Evolutionary conservation across 2,113 vertebrate genomes (phyloP).

Genomic region (Baryphthengus martii): DNA sequence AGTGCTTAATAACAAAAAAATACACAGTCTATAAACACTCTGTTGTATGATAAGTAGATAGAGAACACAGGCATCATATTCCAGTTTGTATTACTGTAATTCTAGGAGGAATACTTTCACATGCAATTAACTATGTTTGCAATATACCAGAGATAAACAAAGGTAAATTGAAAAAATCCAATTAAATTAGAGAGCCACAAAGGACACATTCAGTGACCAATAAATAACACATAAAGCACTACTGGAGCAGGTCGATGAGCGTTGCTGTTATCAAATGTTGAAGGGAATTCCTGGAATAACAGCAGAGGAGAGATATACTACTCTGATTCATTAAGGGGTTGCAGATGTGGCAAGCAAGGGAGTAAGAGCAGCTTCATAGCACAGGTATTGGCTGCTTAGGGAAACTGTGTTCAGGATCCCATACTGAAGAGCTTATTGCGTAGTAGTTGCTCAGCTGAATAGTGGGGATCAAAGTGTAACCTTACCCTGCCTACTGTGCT

Average conservation of each 20-base stretch:
- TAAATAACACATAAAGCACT: slow-evolving; percentile 22
- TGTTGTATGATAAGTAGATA: neutral
- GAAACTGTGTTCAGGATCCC: neutral
- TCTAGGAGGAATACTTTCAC: slow-evolving; percentile 13
- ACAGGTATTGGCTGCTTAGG: neutral
- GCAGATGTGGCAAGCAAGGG: neutral
- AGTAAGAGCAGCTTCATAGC: neutral
- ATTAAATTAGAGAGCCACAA: slow-evolving; percentile 32
- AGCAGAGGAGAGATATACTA: neutral
- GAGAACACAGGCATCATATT: neutral
- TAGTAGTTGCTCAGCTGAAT: neutral
- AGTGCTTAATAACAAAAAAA: neutral
- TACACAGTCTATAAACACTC: neutral
- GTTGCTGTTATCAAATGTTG: neutral
- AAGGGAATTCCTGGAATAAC: neutral
- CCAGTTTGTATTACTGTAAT: neutral
- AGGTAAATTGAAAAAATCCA: slow-evolving; percentile 40
- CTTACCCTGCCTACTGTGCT: neutral
- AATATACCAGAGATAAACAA: slow-evolving; percentile 23
- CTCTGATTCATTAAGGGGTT: neutral
- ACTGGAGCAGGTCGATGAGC: neutral
- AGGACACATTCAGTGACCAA: slow-evolving; percentile 19
- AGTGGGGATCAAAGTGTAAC: neutral
- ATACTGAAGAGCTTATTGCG: neutral
- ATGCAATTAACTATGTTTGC: slow-evolving; percentile 9